These are phyloP conservation scores for Pipistrellus pipistrellus DNA, from an alignment of 2,797 vertebrate genomes.

Conservation along the genomic window DNA sequence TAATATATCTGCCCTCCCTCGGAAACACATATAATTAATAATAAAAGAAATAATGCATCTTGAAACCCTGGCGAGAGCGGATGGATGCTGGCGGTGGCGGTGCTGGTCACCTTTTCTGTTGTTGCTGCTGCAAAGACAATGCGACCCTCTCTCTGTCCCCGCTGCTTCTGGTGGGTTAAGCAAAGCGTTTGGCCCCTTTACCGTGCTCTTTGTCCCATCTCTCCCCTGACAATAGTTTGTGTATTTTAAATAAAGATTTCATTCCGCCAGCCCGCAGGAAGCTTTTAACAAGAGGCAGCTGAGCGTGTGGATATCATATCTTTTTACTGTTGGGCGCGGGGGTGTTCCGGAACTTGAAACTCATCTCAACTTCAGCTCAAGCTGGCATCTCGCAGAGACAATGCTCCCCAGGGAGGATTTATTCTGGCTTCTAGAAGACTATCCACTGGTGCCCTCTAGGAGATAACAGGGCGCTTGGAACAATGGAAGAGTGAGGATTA, in stretches of 20 bases:
- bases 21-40: constrained; percentile 86
- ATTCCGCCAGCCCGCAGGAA: constrained; percentile 91
- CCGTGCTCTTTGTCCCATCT: constrained; percentile 82
- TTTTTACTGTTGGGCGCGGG: constrained; percentile 85
- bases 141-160: constrained; percentile 55
- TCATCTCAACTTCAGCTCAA: constrained; percentile 78
- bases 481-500: not conserved
- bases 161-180: constrained; percentile 83
- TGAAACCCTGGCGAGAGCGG: constrained; percentile 69
- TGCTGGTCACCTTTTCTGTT: constrained; percentile 60
- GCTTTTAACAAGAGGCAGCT: constrained; percentile 91
- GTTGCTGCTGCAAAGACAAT: constrained; percentile 57
- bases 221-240: constrained; percentile 89
- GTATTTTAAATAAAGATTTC: constrained; percentile 92
- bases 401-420: constrained; percentile 64
- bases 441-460: constrained; percentile 46
- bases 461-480: not conserved
- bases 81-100: constrained; percentile 63
- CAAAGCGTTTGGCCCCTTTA: constrained; percentile 84
- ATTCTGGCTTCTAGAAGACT: not conserved
- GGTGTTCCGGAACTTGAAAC: constrained; percentile 85
- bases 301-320: constrained; percentile 87
- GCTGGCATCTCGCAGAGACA: constrained; percentile 74
- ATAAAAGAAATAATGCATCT: constrained; percentile 87
- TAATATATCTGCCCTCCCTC: constrained; percentile 55